These are phyloP conservation scores for Galerucella nymphaeae DNA, from an alignment of 2,888 invertebrate genomes.

Conservation along the genomic window DNA sequence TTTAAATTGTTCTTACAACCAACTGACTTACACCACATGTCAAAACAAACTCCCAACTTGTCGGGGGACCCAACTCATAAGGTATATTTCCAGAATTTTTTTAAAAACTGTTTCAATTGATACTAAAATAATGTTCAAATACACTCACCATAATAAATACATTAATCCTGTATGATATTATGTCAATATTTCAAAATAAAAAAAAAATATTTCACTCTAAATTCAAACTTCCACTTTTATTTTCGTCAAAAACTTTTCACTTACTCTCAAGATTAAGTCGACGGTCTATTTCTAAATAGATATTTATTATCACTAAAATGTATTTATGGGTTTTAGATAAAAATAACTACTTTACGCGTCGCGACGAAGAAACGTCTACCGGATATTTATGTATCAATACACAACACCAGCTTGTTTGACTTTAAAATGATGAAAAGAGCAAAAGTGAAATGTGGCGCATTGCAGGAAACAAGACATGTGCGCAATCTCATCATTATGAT, in stretches of 20 bases:
- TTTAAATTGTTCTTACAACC: too few species aligned
- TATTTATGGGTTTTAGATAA: conserved; percentile 7
- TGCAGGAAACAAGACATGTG: conserved; percentile 46
- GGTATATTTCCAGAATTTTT: too few species aligned
- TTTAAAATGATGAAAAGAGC: conserved; percentile 28
- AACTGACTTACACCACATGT: too few species aligned
- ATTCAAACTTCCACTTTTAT: neutral
- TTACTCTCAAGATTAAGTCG: neutral
- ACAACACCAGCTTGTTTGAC: conserved; percentile 1
- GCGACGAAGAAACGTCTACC: neutral
- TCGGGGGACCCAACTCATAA: too few species aligned
- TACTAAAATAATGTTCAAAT: too few species aligned
- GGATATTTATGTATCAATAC: neutral
- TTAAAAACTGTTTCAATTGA: too few species aligned
- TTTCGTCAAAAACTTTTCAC: neutral
- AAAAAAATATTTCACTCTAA: neutral
- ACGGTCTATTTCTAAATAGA: conserved; percentile 9
- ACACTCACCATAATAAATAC: neutral
- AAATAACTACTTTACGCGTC: conserved; percentile 14
- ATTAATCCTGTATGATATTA: neutral
- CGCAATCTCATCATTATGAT: conserved; percentile 27
- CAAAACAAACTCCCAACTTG: too few species aligned
- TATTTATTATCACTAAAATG: conserved; percentile 8
- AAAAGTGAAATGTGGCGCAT: conserved; percentile 43
- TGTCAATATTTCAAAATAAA: too few species aligned